Conservation (phyloP, 2,797 vertebrate genomes). For the Pampus argenteus region DNA sequence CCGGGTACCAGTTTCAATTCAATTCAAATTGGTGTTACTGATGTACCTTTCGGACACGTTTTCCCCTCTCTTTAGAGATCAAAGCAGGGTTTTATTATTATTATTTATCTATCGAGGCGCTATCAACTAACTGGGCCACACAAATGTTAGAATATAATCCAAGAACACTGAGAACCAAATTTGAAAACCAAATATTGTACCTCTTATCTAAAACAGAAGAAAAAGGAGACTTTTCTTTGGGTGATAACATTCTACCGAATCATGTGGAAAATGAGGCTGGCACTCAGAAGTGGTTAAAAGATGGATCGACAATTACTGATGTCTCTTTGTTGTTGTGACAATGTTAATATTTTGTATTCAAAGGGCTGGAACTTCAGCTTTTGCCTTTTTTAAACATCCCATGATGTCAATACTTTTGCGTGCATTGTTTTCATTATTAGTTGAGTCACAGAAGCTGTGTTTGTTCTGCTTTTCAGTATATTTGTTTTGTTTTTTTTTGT, state of each 20-base stretch:
- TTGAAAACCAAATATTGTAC: conserved; percentile 66
- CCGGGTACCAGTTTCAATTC: conserved; percentile 26
- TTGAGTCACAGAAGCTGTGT: conserved; percentile 61
- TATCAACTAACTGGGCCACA: conserved; percentile 29
- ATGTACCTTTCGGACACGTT: conserved; percentile 17
- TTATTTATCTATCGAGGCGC: conserved; percentile 27
- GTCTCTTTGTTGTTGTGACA: conserved; percentile 67
- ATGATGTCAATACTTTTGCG: conserved; percentile 77
- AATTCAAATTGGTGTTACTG: conserved; percentile 22
- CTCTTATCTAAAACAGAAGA: conserved; percentile 6
- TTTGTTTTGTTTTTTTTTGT: conserved; percentile 5
- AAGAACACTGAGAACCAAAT: conserved; percentile 30
- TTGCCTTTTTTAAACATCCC: conserved; percentile 79
- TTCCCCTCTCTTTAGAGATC: conserved; percentile 21
- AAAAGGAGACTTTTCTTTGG: conserved; percentile 19
- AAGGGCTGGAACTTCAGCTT: conserved; percentile 81
- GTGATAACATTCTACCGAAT: conserved; percentile 30
- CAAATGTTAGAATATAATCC: conserved; percentile 28
- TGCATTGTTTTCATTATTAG: conserved; percentile 61
- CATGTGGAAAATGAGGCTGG: conserved; percentile 57
- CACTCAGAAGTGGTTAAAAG: conserved; percentile 54
- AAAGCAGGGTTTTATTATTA: conserved; percentile 31
- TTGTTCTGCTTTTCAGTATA: conserved; percentile 70
- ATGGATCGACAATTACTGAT: conserved; percentile 59
- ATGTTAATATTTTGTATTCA: conserved; percentile 70